Percentiles rank a stretch among this genome's conserved stretches.
These are phyloP conservation scores for Fregetta grallaria DNA, from an alignment of 2,113 vertebrate genomes.

Conservation along the genomic window DNA sequence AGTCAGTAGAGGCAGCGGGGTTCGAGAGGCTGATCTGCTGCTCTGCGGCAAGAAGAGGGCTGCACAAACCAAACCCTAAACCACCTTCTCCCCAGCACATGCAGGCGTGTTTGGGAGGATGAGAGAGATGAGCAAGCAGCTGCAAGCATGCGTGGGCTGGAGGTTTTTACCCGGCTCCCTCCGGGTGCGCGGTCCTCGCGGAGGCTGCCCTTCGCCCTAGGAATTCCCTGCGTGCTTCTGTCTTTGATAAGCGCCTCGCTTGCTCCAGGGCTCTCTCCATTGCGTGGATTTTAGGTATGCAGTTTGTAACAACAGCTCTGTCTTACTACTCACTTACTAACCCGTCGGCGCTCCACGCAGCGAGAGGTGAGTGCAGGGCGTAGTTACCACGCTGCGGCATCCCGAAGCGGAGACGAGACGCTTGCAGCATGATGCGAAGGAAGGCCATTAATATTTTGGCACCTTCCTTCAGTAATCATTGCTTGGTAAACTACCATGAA, in stretches of 20 bases:
- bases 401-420: rapidly evolving
- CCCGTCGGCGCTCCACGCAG: background rate
- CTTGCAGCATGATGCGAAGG: background rate
- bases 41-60: background rate
- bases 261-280: background rate
- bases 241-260: background rate
- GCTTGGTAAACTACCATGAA: background rate
- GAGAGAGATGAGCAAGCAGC: conserved; percentile 27
- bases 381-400: rapidly evolving
- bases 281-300: background rate
- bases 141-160: conserved; percentile 9
- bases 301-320: background rate
- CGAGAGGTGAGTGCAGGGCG: background rate
- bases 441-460: background rate
- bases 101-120: background rate
- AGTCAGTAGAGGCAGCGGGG: background rate
- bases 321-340: background rate
- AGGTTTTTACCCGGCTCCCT: background rate
- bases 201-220: background rate
- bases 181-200: rapidly evolving
- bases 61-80: background rate
- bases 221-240: background rate
- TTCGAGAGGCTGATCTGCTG: background rate
- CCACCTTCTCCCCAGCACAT: background rate
- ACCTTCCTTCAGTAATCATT: background rate